A percentile compares a stretch with the other conserved stretches of the same genome.
These are phyloP conservation scores for Sialia sialis DNA, from an alignment of 2,113 vertebrate species.

Conservation along the genomic window DNA sequence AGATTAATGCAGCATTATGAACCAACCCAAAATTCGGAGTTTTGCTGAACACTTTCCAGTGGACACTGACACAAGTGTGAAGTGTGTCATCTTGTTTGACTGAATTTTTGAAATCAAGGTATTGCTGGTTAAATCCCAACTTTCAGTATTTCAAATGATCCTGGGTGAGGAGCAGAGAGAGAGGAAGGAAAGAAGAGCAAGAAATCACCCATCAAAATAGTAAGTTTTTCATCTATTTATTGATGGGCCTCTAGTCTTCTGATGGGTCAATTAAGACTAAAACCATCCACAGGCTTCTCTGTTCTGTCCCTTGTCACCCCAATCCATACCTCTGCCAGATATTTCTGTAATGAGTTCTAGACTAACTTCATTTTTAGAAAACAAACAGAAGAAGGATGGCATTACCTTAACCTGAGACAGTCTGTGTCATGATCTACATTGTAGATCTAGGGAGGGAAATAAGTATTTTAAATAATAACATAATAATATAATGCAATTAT, in stretches of 20 bases:
- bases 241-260: background rate
- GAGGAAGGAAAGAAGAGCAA: background rate
- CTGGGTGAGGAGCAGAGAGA: background rate
- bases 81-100: background rate
- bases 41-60: background rate
- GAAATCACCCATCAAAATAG: background rate
- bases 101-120: background rate
- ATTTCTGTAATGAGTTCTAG: background rate
- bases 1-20: background rate
- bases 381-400: background rate
- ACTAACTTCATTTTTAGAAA: background rate
- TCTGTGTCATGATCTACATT: background rate
- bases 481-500: background rate
- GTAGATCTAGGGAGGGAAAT: background rate
- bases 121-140: background rate
- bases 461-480: background rate
- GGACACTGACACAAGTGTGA: background rate
- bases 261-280: background rate
- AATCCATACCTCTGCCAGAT: background rate
- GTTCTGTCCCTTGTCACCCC: background rate
- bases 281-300: background rate
- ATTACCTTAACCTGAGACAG: background rate
- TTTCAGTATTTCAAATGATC: background rate
- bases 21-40: background rate
- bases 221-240: background rate